A percentile compares a stretch with the other conserved stretches of the same genome.
Conservation (phyloP, 2,113 vertebrate genomes). For the Phyllopteryx taeniolatus region DNA sequence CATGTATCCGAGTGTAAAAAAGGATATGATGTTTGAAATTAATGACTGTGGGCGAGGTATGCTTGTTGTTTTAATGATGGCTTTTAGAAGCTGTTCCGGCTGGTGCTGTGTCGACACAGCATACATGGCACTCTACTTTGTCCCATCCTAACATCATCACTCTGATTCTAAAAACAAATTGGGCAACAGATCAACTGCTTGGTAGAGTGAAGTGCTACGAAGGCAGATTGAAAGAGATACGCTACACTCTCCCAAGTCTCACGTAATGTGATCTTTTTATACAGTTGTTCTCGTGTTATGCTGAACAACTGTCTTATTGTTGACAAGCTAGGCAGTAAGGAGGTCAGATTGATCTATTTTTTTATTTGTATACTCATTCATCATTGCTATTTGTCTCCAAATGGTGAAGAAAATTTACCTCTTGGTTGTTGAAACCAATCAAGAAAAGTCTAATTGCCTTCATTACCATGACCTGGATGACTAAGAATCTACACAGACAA, state of each 20-base stretch:
- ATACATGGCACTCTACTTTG: conserved; percentile 15
- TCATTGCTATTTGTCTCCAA: background rate
- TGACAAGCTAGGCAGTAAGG: background rate
- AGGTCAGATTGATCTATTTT: background rate
- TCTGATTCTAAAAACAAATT: conserved; percentile 53
- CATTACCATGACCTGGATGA: background rate
- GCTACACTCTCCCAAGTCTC: conserved; percentile 24
- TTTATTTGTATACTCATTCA: background rate
- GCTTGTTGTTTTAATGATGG: conserved; percentile 40
- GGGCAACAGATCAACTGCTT: conserved; percentile 21
- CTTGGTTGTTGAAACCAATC: too few species aligned
- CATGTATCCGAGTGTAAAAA: background rate
- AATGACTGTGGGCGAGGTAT: conserved; percentile 11
- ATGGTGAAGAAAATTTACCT: background rate
- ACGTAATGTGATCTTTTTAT: background rate
- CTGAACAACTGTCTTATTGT: background rate
- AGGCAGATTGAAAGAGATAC: conserved; percentile 35
- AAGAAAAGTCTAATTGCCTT: background rate
- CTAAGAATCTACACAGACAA: background rate
- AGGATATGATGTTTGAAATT: background rate
- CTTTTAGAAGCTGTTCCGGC: conserved; percentile 48
- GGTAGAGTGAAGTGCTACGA: conserved; percentile 12
- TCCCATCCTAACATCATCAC: conserved; percentile 41
- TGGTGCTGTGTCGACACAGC: conserved; percentile 50
- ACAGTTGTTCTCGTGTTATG: background rate